phyloP scores from a whole-genome alignment of 37 sponge, comb jelly and placozoan genomes.

The Dysidea cf. avara region DNA sequence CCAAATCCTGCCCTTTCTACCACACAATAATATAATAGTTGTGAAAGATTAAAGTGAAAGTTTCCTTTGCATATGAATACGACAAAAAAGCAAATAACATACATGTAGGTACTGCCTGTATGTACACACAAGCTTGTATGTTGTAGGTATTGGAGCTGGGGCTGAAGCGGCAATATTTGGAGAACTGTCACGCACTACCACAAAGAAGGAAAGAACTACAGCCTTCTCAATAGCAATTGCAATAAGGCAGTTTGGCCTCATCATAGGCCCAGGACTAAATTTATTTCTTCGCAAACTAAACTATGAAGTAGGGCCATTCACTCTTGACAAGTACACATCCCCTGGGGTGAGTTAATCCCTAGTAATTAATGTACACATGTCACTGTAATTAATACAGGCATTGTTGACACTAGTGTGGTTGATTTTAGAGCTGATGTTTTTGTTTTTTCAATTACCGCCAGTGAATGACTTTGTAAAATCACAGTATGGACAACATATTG shows the following conservation, averaged over 20 bases:
- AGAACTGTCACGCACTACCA: slow-evolving; percentile 70
- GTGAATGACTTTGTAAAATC: slow-evolving; percentile 7
- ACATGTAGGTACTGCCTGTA: no score
- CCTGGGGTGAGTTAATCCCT: no score
- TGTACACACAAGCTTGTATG: no score
- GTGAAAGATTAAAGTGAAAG: no score
- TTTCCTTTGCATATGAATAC: no score
- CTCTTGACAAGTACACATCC: slow-evolving; percentile 50
- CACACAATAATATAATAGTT: no score
- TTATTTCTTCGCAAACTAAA: slow-evolving; percentile 55
- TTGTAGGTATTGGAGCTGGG: slow-evolving; percentile 76
- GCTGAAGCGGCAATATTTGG: slow-evolving; percentile 85
- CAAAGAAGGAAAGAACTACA: slow-evolving; percentile 62
- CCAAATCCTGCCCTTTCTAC: no score
- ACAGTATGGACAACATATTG: not conserved
- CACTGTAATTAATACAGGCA: slow-evolving; percentile 10
- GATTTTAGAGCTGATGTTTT: slow-evolving; percentile 53
- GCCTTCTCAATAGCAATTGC: slow-evolving; percentile 71
- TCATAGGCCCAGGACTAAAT: slow-evolving; percentile 86
- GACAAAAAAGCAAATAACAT: no score
- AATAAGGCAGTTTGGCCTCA: slow-evolving; percentile 68
- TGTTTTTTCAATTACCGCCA: slow-evolving; percentile 60
- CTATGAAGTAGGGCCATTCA: slow-evolving; percentile 81
- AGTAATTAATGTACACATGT: not conserved
- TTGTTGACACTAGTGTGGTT: slow-evolving; percentile 72